A percentile compares a stretch with the other conserved stretches of the same genome.
These are phyloP conservation scores for Lontra canadensis DNA, from an alignment of 2,113 vertebrate genomes.

Conservation along the genomic window DNA sequence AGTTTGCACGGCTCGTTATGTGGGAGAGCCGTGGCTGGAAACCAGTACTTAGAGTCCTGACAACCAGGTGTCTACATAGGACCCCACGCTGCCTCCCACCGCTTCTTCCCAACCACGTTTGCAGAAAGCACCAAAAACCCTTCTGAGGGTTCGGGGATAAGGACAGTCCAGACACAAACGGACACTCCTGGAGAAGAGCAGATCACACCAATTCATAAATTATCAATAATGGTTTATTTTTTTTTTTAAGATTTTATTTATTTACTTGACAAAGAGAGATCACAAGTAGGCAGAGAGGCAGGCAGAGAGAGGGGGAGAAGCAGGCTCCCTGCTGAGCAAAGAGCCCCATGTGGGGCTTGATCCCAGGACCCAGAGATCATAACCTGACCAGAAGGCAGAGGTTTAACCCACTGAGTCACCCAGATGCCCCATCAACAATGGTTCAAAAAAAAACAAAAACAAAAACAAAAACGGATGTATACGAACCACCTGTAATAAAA, in stretches of 20 bases:
- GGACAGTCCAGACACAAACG: not conserved
- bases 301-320: no score
- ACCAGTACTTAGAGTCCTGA: not conserved
- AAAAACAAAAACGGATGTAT: not conserved
- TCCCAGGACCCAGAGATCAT: no score
- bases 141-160: not conserved
- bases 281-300: no score
- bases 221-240: not conserved
- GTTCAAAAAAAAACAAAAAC: not conserved
- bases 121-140: not conserved
- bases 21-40: not conserved
- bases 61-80: not conserved
- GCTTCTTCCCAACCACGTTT: rapidly evolving
- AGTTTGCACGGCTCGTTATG: rapidly evolving
- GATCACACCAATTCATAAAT: not conserved
- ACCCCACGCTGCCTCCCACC: not conserved
- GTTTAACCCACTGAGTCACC: no score
- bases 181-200: not conserved
- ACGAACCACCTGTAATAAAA: not conserved
- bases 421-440: no score
- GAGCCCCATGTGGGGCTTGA: no score
- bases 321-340: no score
- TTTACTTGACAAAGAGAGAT: no score
- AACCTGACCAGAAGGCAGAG: no score
- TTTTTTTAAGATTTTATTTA: no score